These are phyloP conservation scores for Nycticebus coucang DNA, from an alignment of 2,113 vertebrate species.

Conservation along the genomic window DNA sequence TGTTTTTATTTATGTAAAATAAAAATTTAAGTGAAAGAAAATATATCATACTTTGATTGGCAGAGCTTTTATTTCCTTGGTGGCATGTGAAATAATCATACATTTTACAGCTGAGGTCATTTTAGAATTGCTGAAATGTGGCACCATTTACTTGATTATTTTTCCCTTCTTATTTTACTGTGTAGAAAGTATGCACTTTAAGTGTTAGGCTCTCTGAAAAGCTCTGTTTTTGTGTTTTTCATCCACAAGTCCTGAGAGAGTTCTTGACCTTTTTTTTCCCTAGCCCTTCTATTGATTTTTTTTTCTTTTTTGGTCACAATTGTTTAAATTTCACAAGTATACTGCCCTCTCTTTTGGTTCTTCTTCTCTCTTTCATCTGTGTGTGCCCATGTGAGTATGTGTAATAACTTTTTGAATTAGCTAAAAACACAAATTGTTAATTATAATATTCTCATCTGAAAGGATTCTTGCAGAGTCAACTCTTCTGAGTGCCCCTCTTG, in stretches of 20 bases:
- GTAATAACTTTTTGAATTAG: not conserved
- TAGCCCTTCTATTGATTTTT: not conserved
- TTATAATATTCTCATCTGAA: not conserved
- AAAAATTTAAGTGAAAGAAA: not conserved
- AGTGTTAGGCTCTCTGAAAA: not conserved
- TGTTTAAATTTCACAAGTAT: not conserved
- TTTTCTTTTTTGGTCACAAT: too few species aligned
- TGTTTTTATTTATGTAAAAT: not conserved
- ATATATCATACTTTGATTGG: not conserved
- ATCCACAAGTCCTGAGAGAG: not conserved
- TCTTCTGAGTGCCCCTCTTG: not conserved
- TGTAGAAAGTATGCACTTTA: not conserved
- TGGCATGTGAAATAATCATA: not conserved
- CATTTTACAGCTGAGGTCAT: not conserved
- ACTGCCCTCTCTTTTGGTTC: not conserved
- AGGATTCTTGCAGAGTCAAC: not conserved
- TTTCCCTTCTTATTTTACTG: not conserved
- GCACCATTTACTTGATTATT: not conserved
- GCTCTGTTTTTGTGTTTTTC: not conserved
- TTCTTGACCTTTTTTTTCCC: not conserved
- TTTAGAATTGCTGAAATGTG: not conserved
- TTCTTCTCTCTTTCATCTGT: not conserved
- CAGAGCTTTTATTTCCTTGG: not conserved
- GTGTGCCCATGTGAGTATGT: not conserved
- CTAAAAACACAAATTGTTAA: not conserved